Percentiles rank a stretch among this genome's conserved stretches.
phyloP scores from a whole-genome alignment of 1,140 invertebrate species.

The Drosophila quadrilineata region DNA sequence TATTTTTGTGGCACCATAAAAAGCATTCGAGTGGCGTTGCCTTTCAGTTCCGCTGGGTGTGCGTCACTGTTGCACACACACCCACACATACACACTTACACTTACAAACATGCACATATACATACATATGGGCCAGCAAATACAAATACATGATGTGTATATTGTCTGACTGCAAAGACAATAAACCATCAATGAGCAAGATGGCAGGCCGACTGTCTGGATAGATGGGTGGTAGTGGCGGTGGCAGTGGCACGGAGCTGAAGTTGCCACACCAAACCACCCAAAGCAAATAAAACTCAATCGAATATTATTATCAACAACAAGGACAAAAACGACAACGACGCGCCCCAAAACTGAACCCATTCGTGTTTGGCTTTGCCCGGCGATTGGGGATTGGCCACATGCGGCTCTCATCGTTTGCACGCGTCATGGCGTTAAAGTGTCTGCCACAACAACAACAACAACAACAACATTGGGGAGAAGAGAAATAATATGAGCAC shows the following conservation, averaged over 20 bases:
- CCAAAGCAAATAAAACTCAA: slow-evolving; percentile 75
- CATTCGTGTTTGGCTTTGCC: slow-evolving; percentile 35
- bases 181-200: slow-evolving; percentile 66
- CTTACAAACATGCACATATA: background rate
- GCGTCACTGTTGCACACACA: slow-evolving; percentile 49
- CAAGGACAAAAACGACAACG: slow-evolving; percentile 38
- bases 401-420: slow-evolving; percentile 62
- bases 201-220: slow-evolving; percentile 4
- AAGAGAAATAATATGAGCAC: too few relatives aligned
- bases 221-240: too few relatives aligned
- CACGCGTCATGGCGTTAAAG: slow-evolving; percentile 43
- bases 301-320: slow-evolving; percentile 79
- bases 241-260: slow-evolving; percentile 17
- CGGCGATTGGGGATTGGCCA: slow-evolving; percentile 53
- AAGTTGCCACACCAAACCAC: slow-evolving; percentile 42
- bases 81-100: background rate
- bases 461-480: too few relatives aligned
- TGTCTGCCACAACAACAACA: too few relatives aligned
- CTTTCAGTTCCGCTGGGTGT: slow-evolving; percentile 17
- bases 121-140: slow-evolving; percentile 38
- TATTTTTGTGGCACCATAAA: slow-evolving; percentile 38
- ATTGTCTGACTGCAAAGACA: slow-evolving; percentile 61
- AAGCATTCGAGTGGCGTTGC: slow-evolving; percentile 24
- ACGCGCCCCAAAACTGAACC: slow-evolving; percentile 44
- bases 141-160: slow-evolving; percentile 27